A percentile compares a stretch with the other conserved stretches of the same genome.
phyloP scores from a whole-genome alignment of 2,888 invertebrate genomes.

The Hermodice carunculata region DNA sequence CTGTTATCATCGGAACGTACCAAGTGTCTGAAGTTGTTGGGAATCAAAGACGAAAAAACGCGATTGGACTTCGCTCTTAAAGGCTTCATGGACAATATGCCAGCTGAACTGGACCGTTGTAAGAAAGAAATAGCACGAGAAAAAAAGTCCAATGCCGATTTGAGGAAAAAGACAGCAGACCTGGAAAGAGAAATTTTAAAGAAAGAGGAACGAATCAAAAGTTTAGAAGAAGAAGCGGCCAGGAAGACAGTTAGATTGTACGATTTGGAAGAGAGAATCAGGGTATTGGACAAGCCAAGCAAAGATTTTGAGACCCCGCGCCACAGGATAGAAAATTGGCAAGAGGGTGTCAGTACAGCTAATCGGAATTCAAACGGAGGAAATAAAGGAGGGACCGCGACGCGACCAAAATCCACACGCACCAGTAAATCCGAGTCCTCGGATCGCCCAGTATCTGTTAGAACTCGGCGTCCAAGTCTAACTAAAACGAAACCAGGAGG shows the following conservation, averaged over 20 bases:
- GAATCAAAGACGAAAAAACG: neutral
- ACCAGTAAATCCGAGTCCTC: too few relatives aligned
- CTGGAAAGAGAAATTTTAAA: neutral
- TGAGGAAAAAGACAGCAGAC: neutral
- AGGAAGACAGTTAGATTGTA: neutral
- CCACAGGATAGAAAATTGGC: too few relatives aligned
- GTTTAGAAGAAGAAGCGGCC: neutral
- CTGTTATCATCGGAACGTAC: conserved; percentile 1
- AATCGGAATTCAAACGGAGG: too few relatives aligned
- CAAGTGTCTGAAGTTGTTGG: neutral
- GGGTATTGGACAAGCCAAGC: conserved; percentile 4
- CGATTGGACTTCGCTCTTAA: neutral
- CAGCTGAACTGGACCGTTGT: neutral
- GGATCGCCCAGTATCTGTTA: too few relatives aligned
- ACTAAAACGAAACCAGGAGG: too few relatives aligned
- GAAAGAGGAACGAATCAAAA: neutral
- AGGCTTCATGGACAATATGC: neutral
- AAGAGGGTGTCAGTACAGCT: too few relatives aligned
- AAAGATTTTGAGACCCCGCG: too few relatives aligned
- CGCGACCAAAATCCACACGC: too few relatives aligned
- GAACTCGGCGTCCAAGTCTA: too few relatives aligned
- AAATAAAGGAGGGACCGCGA: too few relatives aligned
- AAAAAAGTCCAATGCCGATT: neutral
- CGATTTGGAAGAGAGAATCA: conserved; percentile 2
- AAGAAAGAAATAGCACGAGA: neutral